Conservation (phyloP, 2,797 vertebrate species). For the Karalla daura region DNA sequence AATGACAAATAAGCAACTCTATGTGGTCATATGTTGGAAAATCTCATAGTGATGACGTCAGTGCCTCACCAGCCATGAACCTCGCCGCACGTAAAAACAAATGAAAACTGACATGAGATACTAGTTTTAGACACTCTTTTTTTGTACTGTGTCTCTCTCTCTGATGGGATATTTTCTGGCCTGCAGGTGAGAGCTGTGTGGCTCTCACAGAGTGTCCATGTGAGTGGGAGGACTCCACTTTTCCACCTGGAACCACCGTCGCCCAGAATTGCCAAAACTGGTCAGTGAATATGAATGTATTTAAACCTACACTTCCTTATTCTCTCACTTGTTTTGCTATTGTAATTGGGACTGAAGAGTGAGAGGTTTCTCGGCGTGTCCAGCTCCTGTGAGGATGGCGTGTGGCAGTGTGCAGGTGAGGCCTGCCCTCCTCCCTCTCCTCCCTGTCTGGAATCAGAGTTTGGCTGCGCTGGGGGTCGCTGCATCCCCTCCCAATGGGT, state of each 20-base stretch:
- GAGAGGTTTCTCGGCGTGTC: background rate
- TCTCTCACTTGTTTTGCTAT: background rate
- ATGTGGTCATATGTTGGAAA: too few species aligned
- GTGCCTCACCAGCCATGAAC: too few species aligned
- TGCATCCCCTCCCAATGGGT: constrained; percentile 89
- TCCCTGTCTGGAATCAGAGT: constrained; percentile 85
- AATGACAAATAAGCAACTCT: too few species aligned
- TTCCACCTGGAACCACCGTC: constrained; percentile 83
- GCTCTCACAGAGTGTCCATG: constrained; percentile 85
- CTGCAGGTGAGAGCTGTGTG: constrained; percentile 84
- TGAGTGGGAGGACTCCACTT: constrained; percentile 85
- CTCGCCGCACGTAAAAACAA: too few species aligned
- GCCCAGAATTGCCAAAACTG: constrained; percentile 89
- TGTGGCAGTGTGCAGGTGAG: constrained; percentile 84
- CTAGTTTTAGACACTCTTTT: background rate
- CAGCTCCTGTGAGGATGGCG: constrained; percentile 86
- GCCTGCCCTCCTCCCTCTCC: constrained; percentile 67
- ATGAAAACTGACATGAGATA: too few species aligned
- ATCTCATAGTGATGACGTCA: too few species aligned
- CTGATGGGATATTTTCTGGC: background rate
- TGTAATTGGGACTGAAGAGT: background rate
- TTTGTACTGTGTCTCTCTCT: background rate
- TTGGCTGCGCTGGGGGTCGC: constrained; percentile 81
- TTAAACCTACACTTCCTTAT: background rate
- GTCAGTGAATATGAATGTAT: constrained; percentile 70